A percentile compares a stretch with the other conserved stretches of the same genome.
Conservation (phyloP, 2,888 invertebrate species). For the Orgyia antiqua region DNA sequence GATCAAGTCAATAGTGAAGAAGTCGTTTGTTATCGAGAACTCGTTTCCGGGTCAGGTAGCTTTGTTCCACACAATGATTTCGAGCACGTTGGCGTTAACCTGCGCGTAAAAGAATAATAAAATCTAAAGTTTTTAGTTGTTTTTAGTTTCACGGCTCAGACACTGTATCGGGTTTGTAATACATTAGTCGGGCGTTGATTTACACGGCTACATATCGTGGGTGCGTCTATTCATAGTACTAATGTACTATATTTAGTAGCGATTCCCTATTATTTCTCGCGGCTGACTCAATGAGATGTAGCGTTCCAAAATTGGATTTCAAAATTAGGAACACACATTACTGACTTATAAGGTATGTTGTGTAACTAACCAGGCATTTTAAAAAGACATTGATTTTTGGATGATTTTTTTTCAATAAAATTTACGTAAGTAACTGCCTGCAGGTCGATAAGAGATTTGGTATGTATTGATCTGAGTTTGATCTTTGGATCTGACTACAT, state of each 20-base stretch:
- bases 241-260: slow-evolving; percentile 73
- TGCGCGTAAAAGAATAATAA: slow-evolving; percentile 31
- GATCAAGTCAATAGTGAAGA: slow-evolving; percentile 31
- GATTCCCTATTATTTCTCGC: slow-evolving; percentile 71
- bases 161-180: slow-evolving; percentile 60
- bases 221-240: slow-evolving; percentile 72
- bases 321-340: too few relatives aligned
- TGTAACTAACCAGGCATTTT: too few relatives aligned
- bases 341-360: too few relatives aligned
- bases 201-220: slow-evolving; percentile 65
- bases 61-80: slow-evolving; percentile 39
- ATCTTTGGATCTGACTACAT: too few relatives aligned
- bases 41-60: slow-evolving; percentile 45
- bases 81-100: slow-evolving; percentile 28
- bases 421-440: too few relatives aligned
- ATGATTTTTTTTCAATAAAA: too few relatives aligned
- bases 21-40: slow-evolving; percentile 34
- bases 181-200: slow-evolving; percentile 73
- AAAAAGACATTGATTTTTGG: too few relatives aligned
- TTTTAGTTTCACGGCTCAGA: slow-evolving; percentile 42
- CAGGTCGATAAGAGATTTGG: too few relatives aligned
- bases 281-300: slow-evolving; percentile 64
- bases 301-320: slow-evolving; percentile 46
- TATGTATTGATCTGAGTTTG: too few relatives aligned
- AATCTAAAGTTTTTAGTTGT: slow-evolving; percentile 31